Evolutionary conservation across 2,113 vertebrate species (phyloP).

Genomic region (Mastomys coucha): DNA sequence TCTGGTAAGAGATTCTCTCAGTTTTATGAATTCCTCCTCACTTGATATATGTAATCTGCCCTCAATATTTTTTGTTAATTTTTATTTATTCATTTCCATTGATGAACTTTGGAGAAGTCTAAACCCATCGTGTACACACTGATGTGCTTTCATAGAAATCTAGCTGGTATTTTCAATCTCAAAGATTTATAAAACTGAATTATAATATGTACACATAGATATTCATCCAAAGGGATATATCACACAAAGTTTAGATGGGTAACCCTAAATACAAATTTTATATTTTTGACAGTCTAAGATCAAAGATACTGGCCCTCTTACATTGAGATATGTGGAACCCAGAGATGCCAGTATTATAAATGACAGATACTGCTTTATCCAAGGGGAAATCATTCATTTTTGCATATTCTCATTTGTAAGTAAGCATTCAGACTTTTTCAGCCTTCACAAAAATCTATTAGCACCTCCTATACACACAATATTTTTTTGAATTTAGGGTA

Average conservation of each 20-base stretch:
- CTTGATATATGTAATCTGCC: slow-evolving; percentile 72
- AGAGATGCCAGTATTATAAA: slow-evolving; percentile 19
- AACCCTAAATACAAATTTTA: slow-evolving; percentile 80
- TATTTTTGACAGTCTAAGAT: slow-evolving; percentile 64
- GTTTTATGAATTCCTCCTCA: slow-evolving; percentile 78
- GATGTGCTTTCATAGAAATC: slow-evolving; percentile 46
- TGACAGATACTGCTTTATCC: slow-evolving; percentile 15
- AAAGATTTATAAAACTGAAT: slow-evolving; percentile 68
- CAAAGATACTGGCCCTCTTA: slow-evolving; percentile 56
- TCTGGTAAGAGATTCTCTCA: slow-evolving; percentile 82
- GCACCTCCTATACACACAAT: not conserved
- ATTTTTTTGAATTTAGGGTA: not conserved
- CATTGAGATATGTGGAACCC: slow-evolving; percentile 23
- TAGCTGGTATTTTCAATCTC: slow-evolving; percentile 73
- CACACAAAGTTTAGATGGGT: slow-evolving; percentile 19
- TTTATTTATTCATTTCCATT: slow-evolving; percentile 80
- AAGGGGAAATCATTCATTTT: not conserved
- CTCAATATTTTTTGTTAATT: slow-evolving; percentile 78
- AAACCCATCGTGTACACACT: slow-evolving; percentile 75
- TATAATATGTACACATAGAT: slow-evolving; percentile 32
- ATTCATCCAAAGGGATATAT: not conserved
- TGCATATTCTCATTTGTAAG: slow-evolving; percentile 14
- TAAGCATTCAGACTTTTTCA: not conserved
- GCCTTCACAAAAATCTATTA: slow-evolving; percentile 31
- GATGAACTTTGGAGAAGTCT: slow-evolving; percentile 77